Conservation (phyloP, 2,797 vertebrate genomes). For the Sebastes glaucus region DNA sequence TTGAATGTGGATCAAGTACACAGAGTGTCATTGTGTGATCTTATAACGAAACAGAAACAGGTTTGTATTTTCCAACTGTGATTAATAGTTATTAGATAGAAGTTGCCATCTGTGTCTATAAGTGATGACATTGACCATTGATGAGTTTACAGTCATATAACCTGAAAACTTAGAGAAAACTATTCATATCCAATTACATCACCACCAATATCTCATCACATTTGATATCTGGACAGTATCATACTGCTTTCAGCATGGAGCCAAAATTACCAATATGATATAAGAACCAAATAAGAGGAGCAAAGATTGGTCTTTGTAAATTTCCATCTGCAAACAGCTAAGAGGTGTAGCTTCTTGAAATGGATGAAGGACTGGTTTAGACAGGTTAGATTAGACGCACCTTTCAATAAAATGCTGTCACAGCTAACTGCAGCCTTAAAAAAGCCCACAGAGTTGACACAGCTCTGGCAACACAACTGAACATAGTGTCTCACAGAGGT, state of each 20-base stretch:
- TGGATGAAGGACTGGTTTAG: background rate
- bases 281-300: no score
- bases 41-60: background rate
- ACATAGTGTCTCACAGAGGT: background rate
- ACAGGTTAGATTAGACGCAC: background rate
- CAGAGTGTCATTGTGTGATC: background rate
- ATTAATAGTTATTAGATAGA: background rate
- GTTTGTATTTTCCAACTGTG: background rate
- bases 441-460: background rate
- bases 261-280: no score
- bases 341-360: background rate
- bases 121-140: background rate
- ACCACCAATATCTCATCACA: no score
- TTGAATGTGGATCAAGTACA: background rate
- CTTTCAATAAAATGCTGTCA: background rate
- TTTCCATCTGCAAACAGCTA: background rate
- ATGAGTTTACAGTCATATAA: no score
- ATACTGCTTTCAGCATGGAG: no score
- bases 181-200: no score
- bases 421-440: background rate
- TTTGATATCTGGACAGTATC: no score
- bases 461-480: background rate
- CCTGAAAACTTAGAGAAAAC: no score
- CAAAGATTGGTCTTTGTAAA: no score
- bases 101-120: background rate